Evolutionary conservation across 2,797 vertebrate species (phyloP).

Genomic region (Coregonus ussuriensis): DNA sequence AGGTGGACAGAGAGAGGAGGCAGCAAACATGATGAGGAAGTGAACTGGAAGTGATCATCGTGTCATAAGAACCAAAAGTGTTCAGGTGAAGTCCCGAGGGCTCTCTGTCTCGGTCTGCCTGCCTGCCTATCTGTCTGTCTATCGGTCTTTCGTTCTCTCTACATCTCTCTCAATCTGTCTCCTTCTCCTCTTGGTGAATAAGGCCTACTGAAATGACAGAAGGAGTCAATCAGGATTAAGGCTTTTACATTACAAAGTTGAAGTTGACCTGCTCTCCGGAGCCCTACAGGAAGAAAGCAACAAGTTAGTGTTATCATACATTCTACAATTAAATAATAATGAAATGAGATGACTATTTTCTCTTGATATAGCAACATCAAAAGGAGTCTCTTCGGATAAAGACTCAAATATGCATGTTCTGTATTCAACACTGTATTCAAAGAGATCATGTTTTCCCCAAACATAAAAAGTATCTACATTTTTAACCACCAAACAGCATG

Average conservation of each 20-base stretch:
- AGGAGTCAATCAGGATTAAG: background rate
- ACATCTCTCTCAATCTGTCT: background rate
- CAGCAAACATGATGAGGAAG: background rate
- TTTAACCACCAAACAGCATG: background rate
- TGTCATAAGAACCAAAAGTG: background rate
- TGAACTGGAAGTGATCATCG: background rate
- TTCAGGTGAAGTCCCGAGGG: background rate
- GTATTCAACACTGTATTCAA: background rate
- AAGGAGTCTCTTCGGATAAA: background rate
- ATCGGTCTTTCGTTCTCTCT: no score
- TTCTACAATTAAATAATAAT: background rate
- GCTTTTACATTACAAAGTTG: background rate
- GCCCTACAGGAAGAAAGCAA: background rate
- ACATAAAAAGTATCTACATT: background rate
- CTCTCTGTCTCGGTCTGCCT: background rate
- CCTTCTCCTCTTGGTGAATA: background rate
- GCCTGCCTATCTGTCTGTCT: background rate
- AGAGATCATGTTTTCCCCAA: background rate
- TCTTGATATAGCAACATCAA: conserved; percentile 6
- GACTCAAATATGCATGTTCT: background rate
- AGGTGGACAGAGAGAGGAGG: background rate
- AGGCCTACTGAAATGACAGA: background rate
- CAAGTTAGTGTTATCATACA: background rate
- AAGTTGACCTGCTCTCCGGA: background rate
- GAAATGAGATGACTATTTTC: background rate